Evolutionary conservation across 2,888 invertebrate species (phyloP), one percentile per base, ranked within the genome.

Genomic region (Acanthosepion esculentum): DNA sequence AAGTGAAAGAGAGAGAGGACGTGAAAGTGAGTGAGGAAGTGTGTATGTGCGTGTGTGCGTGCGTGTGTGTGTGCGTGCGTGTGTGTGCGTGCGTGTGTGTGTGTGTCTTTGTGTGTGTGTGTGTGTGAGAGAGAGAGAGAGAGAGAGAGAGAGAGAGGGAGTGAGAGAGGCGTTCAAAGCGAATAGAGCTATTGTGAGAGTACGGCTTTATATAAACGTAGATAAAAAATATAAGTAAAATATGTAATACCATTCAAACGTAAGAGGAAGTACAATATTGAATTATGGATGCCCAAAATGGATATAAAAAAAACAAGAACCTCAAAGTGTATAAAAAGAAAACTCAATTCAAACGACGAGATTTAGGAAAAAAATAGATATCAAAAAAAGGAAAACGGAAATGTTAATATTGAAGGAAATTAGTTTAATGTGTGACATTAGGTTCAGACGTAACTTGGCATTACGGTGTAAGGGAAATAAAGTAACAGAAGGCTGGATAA

Each of bases 401-500:
- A 15, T 33, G n/a, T 33, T 78, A n/a, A 78, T 78, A 78, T 78
- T 78, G 78, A 78, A 78, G 78, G 78, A 78, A 78, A 78, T 78
- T 78, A 78, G 78, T 78, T 78, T 78, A 78, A 78, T 78, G 78
- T n/a, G 78, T 78, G n/a, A 33, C 78, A 78, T 78, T 78, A 78
- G 78, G 78, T 78, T n/a, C 78, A 78, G n/a, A n/a, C n/a, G n/a
- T 78, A n/a, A 33, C 78, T 23, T 33, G 78, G n/a, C n/a, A 78
- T 78, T n/a, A 78, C 12, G 33, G 15, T 12, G n/a, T 15, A n/a
- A 33, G 15, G n/a, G 18, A 78, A 33, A 78, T 3, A 78, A 29
- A 55, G 20, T 0, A 4, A 55, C 0, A 7, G 26, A n/a, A n/a
- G n/a, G n/a, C n/a, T 8, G 29, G 78, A 78, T 3, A n/a, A 18